phyloP scores from a whole-genome alignment of 2,113 vertebrate species.

The Axis porcinus region DNA sequence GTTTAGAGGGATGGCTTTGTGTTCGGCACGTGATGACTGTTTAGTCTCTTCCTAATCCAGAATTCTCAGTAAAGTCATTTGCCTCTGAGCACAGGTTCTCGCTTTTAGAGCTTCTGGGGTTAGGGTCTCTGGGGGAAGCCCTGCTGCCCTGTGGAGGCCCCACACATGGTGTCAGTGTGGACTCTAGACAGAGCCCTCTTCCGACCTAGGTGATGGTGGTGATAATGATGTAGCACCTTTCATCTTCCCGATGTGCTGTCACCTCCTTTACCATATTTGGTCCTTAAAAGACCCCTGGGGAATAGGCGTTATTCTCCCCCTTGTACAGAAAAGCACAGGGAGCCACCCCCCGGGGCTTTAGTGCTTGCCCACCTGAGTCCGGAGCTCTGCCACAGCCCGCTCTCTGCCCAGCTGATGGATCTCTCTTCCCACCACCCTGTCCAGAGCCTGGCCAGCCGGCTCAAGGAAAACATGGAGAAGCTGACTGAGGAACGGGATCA shows the following conservation, averaged over 20 bases:
- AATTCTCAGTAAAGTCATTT: background rate
- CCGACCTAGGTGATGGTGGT: background rate
- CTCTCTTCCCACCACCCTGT: background rate
- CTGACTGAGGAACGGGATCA: slow-evolving; percentile 95
- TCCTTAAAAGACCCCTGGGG: background rate
- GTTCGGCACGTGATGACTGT: background rate
- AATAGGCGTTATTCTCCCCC: background rate
- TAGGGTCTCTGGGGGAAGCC: background rate
- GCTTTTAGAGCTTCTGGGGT: background rate
- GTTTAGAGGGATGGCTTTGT: background rate
- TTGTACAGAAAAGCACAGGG: background rate
- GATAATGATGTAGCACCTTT: background rate
- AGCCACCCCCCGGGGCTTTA: background rate
- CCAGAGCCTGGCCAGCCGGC: slow-evolving; percentile 89
- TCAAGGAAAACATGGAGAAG: slow-evolving; percentile 98
- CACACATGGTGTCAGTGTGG: accelerated
- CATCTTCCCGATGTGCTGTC: background rate
- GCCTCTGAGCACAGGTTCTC: background rate
- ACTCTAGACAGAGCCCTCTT: background rate
- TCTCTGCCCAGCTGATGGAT: background rate
- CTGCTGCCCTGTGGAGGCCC: background rate
- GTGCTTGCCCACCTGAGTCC: background rate
- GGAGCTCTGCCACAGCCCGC: background rate
- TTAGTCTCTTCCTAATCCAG: background rate
- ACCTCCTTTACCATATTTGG: background rate